phyloP scores from a whole-genome alignment of 1,140 invertebrate species.

The Drosophila lacertosa region DNA sequence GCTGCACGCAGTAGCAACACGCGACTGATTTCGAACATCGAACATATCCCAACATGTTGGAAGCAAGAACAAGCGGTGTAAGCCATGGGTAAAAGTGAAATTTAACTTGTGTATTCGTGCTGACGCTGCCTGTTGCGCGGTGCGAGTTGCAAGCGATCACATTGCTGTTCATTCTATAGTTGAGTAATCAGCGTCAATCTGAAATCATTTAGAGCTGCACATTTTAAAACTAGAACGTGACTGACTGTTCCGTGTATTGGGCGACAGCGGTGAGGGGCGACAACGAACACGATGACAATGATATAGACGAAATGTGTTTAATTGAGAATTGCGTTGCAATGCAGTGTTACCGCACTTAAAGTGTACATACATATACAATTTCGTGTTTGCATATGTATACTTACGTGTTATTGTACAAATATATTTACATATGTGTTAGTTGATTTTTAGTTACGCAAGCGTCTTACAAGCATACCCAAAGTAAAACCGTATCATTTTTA shows the following conservation, averaged over 20 bases:
- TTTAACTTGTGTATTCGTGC: constrained; percentile 38
- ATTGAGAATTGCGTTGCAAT: constrained; percentile 27
- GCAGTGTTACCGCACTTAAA: constrained; percentile 9
- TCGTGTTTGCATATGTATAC: neutral
- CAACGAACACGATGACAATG: neutral
- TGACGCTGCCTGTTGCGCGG: constrained; percentile 38
- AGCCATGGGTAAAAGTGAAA: constrained; percentile 68
- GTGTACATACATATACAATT: constrained; percentile 8
- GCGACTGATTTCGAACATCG: constrained; percentile 58
- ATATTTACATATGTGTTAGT: neutral
- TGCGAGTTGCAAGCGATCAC: constrained; percentile 65
- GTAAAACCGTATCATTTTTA: constrained; percentile 11
- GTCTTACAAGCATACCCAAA: constrained; percentile 46
- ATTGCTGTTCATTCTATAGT: constrained; percentile 51
- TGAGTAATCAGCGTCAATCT: constrained; percentile 73
- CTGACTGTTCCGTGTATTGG: constrained; percentile 54
- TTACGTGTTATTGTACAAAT: neutral
- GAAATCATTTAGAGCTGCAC: constrained; percentile 71
- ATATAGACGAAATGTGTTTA: constrained; percentile 22
- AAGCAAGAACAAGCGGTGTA: neutral
- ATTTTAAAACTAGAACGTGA: constrained; percentile 77
- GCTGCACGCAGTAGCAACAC: constrained; percentile 69
- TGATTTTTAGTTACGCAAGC: constrained; percentile 46
- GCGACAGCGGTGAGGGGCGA: neutral
- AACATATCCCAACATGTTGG: constrained; percentile 45